phyloP scores from a whole-genome alignment of 1,140 invertebrate species.

The Aphaenogaster rudis region DNA sequence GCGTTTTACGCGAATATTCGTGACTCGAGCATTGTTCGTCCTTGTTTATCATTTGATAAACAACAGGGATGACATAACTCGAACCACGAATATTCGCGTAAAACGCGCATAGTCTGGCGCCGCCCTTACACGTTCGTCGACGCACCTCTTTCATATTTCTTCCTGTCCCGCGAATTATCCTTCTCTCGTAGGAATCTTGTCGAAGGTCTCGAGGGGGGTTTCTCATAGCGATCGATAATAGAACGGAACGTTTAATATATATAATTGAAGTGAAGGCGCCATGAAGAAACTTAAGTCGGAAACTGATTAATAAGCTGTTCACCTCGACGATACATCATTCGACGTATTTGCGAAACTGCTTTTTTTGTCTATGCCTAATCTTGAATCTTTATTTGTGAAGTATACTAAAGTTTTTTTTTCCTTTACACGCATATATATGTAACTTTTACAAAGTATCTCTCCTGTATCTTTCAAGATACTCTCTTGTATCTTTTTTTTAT shows the following conservation, averaged over 20 bases:
- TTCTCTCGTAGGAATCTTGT: conserved; percentile 10
- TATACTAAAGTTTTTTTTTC: background rate
- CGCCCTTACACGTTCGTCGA: background rate
- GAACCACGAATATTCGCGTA: too few relatives aligned
- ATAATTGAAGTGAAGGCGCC: background rate
- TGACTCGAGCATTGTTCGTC: too few relatives aligned
- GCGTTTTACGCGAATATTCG: too few relatives aligned
- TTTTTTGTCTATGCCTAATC: background rate
- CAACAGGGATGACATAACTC: too few relatives aligned
- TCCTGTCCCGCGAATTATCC: background rate
- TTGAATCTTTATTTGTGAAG: background rate
- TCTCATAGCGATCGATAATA: conserved; percentile 22
- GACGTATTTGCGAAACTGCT: conserved; percentile 15
- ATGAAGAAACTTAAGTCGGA: background rate
- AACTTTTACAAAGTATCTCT: background rate
- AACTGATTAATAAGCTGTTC: conserved; percentile 5
- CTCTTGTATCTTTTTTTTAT: background rate
- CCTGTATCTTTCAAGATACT: too few relatives aligned
- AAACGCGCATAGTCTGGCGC: too few relatives aligned
- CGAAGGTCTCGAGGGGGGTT: conserved; percentile 15
- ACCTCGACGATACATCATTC: background rate
- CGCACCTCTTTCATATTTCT: conserved; percentile 7
- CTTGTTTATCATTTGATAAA: too few relatives aligned
- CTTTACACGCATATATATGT: background rate
- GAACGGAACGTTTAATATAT: conserved; percentile 1